phyloP scores from a whole-genome alignment of 2,888 invertebrate genomes.

The Diarsia rubi region DNA sequence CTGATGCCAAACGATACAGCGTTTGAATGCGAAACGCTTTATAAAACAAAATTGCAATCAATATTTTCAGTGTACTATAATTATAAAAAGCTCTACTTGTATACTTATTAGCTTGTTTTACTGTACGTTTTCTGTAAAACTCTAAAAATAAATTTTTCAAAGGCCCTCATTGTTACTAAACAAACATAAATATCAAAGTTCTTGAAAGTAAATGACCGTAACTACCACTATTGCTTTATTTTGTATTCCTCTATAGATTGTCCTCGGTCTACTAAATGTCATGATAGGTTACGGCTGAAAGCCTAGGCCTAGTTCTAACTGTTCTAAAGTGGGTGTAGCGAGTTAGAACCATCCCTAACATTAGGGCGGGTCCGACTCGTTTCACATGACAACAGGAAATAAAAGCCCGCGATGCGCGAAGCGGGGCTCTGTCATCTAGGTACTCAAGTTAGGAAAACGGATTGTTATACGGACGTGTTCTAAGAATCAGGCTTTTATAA shows the following conservation, averaged over 20 bases:
- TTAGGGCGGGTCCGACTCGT: constrained; percentile 49
- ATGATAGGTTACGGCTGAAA: constrained; percentile 58
- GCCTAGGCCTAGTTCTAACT: constrained; percentile 54
- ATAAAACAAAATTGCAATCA: too few relatives aligned
- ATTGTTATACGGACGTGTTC: constrained; percentile 13
- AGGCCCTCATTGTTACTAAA: not conserved
- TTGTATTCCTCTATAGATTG: constrained; percentile 20
- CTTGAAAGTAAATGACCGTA: constrained; percentile 21
- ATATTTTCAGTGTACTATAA: too few relatives aligned
- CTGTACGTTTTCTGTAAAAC: not conserved
- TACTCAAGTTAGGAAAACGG: constrained; percentile 23
- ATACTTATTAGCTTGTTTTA: too few relatives aligned
- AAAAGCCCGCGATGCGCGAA: constrained; percentile 48
- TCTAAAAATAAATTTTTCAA: not conserved
- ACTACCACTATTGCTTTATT: constrained; percentile 1
- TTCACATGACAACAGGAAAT: constrained; percentile 57
- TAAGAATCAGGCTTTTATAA: constrained; percentile 19
- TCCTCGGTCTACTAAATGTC: constrained; percentile 49
- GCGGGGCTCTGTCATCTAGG: constrained; percentile 37
- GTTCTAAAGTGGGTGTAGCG: constrained; percentile 53
- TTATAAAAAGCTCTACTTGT: too few relatives aligned
- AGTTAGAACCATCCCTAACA: constrained; percentile 61
- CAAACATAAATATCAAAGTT: constrained; percentile 5
- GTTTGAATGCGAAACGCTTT: too few relatives aligned
- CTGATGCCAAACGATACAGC: too few relatives aligned